Base-by-base conservation (phyloP, 1,140 invertebrate genomes). In the Galendromus occidentalis region DNA sequence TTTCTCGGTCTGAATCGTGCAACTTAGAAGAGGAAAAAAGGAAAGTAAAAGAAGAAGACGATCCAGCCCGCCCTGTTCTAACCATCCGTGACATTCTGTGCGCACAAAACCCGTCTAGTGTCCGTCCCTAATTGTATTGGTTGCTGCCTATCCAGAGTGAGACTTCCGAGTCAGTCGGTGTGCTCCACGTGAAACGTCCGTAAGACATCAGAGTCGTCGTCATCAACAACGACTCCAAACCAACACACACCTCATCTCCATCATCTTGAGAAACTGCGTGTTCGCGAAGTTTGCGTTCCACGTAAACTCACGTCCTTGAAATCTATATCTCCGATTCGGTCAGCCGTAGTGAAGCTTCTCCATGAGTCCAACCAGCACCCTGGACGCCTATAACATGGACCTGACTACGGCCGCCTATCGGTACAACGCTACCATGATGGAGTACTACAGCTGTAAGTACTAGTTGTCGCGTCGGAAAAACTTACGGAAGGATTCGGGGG, bases 371-470 rank as follows among this genome's bases (percentile, higher is more conserved):
- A 59, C 51, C 25, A 59, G 51, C 51, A 59, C 51, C 25, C 33
- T 59, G 51, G 51, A 59, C 51, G 51, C 51, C 17, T 59, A 59
- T 33, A 68, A 68, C 30, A 88, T 93, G 84, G 89, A 93, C 79
- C 82, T 93, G 70, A 87, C 86, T 71, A 90, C 88, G 68, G 51
- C 51, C 25, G 88, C 89, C 68, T 93, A 94, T 75, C 82, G 90
- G 73, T 94, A 94, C 80, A 94, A 92, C 77, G 90, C 92, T 73
- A 92, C 91, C 77, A 93, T 94, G 89, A 93, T 94, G 90, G 90
- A 94, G 80, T 94, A 93, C 79, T 94, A 94, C 74, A 92, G 90
- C 75, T 94, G 90, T 92, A 85, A 91, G 87, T 59, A 47, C 28
- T 14, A 25, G 7, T 18, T 14, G 45, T 47, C 4, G n/a, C n/a